These are phyloP conservation scores for Macheiramphus alcinus DNA, from an alignment of 2,113 vertebrate species.

Conservation along the genomic window DNA sequence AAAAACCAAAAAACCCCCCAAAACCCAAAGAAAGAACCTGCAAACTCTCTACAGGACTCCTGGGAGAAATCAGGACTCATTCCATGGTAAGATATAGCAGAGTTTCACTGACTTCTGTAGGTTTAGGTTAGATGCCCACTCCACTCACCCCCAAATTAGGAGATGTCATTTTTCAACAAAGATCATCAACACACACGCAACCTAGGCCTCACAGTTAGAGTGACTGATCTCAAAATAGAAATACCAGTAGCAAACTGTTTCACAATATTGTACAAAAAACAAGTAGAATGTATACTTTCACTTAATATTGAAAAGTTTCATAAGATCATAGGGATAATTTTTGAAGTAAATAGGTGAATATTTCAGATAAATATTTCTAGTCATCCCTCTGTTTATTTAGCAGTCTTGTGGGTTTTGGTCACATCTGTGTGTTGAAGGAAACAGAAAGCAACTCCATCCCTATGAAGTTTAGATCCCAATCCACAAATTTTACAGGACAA, in stretches of 20 bases:
- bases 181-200: background rate
- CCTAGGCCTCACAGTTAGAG: background rate
- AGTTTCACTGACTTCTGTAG: background rate
- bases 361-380: background rate
- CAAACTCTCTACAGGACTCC: background rate
- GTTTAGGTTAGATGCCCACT: fast-evolving
- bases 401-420: fast-evolving
- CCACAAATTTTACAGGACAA: background rate
- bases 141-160: background rate
- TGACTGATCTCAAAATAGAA: background rate
- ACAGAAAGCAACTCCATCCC: background rate
- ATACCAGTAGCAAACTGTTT: background rate
- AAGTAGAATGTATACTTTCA: background rate
- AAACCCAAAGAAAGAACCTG: background rate
- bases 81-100: background rate
- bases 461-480: background rate
- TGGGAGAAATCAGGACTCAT: background rate
- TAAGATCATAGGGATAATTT: background rate
- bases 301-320: background rate
- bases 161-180: background rate
- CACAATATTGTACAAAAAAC: background rate
- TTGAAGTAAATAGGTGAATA: background rate
- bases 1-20: background rate
- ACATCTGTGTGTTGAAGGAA: background rate
- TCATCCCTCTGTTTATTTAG: background rate